A percentile compares a stretch with the other conserved stretches of the same genome.
Conservation (phyloP, 2,888 invertebrate species). For the Aelia acuminata region DNA sequence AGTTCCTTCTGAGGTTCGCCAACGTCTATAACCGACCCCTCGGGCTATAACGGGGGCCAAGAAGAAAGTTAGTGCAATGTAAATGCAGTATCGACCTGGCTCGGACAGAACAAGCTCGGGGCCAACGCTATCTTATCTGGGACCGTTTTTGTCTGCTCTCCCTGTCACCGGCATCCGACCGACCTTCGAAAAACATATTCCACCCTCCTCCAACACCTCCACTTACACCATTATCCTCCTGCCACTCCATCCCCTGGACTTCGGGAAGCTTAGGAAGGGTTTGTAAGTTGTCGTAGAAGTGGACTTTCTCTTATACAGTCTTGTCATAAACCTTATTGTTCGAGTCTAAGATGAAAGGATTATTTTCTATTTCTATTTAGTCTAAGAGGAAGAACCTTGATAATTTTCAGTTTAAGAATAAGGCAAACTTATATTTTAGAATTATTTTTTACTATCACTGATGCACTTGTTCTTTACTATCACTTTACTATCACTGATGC, state of each 20-base stretch:
- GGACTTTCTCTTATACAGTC: too few species aligned
- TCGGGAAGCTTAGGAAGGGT: too few species aligned
- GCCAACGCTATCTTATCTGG: background rate
- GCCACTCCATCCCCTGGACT: background rate
- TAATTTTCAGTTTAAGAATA: too few species aligned
- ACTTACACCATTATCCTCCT: background rate
- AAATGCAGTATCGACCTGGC: background rate
- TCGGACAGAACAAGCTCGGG: background rate
- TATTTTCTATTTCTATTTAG: too few species aligned
- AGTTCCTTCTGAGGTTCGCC: background rate
- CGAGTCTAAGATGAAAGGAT: too few species aligned
- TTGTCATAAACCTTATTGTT: too few species aligned
- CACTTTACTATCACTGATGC: too few species aligned
- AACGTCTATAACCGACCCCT: background rate
- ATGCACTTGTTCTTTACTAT: too few species aligned
- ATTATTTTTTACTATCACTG: too few species aligned
- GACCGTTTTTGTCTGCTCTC: background rate
- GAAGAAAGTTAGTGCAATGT: slow-evolving; percentile 16
- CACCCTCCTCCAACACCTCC: background rate
- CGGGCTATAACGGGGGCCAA: background rate
- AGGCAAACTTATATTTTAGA: too few species aligned
- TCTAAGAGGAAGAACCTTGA: too few species aligned
- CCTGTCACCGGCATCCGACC: slow-evolving; percentile 19
- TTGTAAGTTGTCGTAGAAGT: too few species aligned
- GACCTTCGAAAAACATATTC: slow-evolving; percentile 23